Conservation (phyloP, 2,797 vertebrate genomes). For the Brotogeris chrysoptera region DNA sequence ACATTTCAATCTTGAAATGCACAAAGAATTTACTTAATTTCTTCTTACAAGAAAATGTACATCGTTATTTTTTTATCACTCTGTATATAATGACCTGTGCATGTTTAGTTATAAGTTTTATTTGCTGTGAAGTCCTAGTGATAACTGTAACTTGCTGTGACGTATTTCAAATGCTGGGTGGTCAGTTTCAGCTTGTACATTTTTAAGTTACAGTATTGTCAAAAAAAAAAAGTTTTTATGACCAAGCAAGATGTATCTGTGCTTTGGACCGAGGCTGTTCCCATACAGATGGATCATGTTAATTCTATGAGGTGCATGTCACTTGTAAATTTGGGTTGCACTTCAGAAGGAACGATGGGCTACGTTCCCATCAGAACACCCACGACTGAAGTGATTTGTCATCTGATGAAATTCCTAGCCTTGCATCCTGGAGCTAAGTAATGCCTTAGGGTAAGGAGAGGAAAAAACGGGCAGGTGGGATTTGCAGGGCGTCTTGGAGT, state of each 20-base stretch:
- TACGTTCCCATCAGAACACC: neutral
- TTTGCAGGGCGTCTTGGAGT: neutral
- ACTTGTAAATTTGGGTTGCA: neutral
- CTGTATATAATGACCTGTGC: constrained; percentile 55
- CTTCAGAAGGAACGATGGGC: neutral
- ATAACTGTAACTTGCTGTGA: constrained; percentile 48
- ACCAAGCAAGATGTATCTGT: constrained; percentile 31
- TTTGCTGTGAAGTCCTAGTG: constrained; percentile 56
- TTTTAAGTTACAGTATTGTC: constrained; percentile 24
- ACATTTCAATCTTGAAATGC: constrained; percentile 59
- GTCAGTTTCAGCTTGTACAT: constrained; percentile 44
- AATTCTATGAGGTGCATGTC: neutral
- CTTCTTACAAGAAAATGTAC: constrained; percentile 65
- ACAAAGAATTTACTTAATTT: constrained; percentile 65
- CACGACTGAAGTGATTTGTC: neutral
- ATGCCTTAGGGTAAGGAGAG: neutral
- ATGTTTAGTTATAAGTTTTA: constrained; percentile 42
- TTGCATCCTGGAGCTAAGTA: neutral
- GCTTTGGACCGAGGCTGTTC: constrained; percentile 27
- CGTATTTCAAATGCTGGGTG: constrained; percentile 28
- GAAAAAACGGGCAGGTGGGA: neutral
- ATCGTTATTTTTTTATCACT: constrained; percentile 66
- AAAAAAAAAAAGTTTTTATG: constrained; percentile 13
- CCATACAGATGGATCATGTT: neutral
- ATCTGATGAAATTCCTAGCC: neutral